Conservation (phyloP, 2,113 vertebrate species). For the Phodopus roborovskii region DNA sequence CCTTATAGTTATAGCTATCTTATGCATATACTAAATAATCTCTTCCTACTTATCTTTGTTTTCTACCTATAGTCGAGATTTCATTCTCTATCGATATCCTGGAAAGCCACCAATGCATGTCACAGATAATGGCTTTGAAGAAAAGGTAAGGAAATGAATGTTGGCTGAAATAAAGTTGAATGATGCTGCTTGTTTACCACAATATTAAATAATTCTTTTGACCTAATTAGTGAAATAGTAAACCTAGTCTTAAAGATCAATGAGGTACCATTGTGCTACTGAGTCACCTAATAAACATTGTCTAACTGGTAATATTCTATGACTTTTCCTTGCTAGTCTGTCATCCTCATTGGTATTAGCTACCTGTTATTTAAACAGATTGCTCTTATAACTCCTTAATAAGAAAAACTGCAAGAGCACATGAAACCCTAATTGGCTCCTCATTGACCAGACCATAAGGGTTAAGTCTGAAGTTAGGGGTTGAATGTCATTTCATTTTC, state of each 20-base stretch:
- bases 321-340: conserved; percentile 2
- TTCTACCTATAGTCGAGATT: conserved; percentile 89
- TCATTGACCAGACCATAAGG: conserved; percentile 22
- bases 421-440: not conserved
- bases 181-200: not conserved
- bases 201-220: conserved; percentile 8
- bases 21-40: conserved; percentile 17
- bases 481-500: not conserved
- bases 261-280: not conserved
- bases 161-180: conserved; percentile 54
- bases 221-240: conserved; percentile 43
- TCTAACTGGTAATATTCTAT: conserved; percentile 26
- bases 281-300: not conserved
- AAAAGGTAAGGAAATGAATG: conserved; percentile 89
- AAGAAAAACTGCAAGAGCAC: not conserved
- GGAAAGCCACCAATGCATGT: conserved; percentile 92
- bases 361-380: conserved; percentile 1
- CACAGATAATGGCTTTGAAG: conserved; percentile 90
- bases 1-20: conserved; percentile 10
- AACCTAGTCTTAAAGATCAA: not conserved
- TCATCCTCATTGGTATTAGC: conserved; percentile 23
- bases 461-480: not conserved
- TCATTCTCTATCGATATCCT: conserved; percentile 95
- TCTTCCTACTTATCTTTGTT: conserved; percentile 42
- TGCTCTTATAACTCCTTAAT: not conserved